Percentiles rank a stretch among this genome's conserved stretches.
These are phyloP conservation scores for Zaprionus bogoriensis DNA, from an alignment of 2,888 invertebrate genomes.

Conservation along the genomic window DNA sequence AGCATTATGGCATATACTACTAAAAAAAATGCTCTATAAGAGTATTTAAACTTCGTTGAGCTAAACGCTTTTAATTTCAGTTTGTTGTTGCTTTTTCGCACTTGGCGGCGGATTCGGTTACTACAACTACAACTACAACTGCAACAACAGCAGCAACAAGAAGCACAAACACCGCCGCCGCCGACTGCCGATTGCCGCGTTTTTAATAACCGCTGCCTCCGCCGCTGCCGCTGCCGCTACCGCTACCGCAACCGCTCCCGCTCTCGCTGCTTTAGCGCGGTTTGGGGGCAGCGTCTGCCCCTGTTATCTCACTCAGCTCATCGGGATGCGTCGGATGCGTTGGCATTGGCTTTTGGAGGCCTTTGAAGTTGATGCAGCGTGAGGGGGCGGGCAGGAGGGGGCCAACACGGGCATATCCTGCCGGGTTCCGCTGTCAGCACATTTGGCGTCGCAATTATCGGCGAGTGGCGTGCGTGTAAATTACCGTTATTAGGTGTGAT, in stretches of 20 bases:
- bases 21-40: no score
- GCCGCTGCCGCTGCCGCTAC: conserved; percentile 21
- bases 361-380: neutral
- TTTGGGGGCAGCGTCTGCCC: conserved; percentile 12
- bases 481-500: conserved; percentile 82
- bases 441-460: conserved; percentile 75
- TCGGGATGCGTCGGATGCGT: conserved; percentile 48
- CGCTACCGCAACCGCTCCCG: conserved; percentile 38
- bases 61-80: neutral
- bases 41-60: neutral
- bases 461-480: conserved; percentile 79
- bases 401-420: conserved; percentile 42
- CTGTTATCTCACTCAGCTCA: conserved; percentile 75
- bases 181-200: conserved; percentile 44
- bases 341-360: conserved; percentile 20
- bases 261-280: conserved; percentile 25
- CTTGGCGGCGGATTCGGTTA: conserved; percentile 76
- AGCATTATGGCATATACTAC: no score
- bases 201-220: conserved; percentile 66
- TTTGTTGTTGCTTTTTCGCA: conserved; percentile 66
- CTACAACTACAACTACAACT: conserved; percentile 37
- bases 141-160: conserved; percentile 34
- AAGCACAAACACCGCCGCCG: conserved; percentile 51
- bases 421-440: conserved; percentile 38
- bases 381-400: neutral